Conservation (phyloP, 2,113 vertebrate genomes). For the Theristicus caerulescens region DNA sequence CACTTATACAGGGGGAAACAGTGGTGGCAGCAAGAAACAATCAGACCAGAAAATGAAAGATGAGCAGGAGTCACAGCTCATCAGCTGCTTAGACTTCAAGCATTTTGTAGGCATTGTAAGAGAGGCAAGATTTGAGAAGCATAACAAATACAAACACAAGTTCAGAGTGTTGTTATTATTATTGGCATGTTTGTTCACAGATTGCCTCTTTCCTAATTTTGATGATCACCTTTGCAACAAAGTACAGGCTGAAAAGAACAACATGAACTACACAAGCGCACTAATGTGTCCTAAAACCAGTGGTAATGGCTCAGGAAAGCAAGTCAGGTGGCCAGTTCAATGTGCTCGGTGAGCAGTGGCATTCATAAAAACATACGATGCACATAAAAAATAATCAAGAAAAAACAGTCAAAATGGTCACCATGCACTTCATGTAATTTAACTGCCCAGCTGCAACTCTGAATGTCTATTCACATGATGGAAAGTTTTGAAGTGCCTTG, state of each 20-base stretch:
- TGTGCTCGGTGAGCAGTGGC: not conserved
- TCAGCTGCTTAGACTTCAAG: not conserved
- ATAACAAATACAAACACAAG: not conserved
- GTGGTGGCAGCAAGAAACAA: not conserved
- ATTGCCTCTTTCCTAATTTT: not conserved
- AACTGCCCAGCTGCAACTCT: not conserved
- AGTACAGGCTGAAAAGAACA: not conserved
- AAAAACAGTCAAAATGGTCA: not conserved
- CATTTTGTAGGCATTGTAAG: not conserved
- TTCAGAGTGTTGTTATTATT: not conserved
- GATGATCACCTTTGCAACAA: not conserved
- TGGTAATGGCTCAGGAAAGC: not conserved
- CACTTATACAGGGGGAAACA: not conserved
- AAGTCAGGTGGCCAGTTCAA: not conserved
- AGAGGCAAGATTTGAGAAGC: not conserved
- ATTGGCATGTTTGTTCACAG: not conserved
- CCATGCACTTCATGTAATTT: fast-evolving
- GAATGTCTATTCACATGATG: not conserved
- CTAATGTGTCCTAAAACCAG: not conserved
- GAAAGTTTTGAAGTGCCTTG: not conserved
- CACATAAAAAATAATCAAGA: not conserved
- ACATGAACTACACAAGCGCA: not conserved
- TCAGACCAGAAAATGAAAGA: constrained; percentile 33
- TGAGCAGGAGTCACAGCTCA: constrained; percentile 22
- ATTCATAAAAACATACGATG: not conserved